Evolutionary conservation across 2,113 vertebrate genomes (phyloP).

Genomic region (Lepus europaeus): DNA sequence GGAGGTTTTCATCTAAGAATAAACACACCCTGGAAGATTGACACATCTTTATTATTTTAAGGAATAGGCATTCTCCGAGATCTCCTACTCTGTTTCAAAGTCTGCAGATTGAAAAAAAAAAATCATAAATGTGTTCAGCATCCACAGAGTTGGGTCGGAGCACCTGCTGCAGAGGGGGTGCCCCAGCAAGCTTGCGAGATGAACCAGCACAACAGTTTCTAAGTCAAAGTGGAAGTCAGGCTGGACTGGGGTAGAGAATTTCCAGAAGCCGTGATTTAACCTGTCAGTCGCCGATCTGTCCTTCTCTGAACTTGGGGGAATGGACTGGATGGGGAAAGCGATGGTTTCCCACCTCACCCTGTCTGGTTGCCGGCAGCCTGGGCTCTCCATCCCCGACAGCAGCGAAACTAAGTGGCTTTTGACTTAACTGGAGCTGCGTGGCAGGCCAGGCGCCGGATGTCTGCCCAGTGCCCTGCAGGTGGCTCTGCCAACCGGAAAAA

Average conservation of each 20-base stretch:
- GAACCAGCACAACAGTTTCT: background rate
- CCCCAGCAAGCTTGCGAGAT: background rate
- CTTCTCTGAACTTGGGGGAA: background rate
- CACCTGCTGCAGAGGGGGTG: background rate
- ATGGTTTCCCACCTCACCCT: accelerated
- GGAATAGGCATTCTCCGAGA: background rate
- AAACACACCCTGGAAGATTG: background rate
- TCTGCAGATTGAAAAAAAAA: background rate
- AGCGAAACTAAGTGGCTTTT: accelerated
- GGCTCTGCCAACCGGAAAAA: background rate
- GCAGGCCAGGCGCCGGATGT: background rate
- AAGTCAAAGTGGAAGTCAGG: background rate
- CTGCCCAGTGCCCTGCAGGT: background rate
- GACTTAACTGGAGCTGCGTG: background rate
- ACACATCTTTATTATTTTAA: constrained; percentile 18
- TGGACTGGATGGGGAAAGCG: background rate
- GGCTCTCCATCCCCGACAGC: background rate
- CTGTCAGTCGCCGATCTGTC: background rate
- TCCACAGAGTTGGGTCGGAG: background rate
- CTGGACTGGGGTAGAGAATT: background rate
- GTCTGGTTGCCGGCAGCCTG: accelerated
- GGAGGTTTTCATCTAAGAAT: background rate
- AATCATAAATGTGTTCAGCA: background rate
- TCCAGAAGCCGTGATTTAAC: background rate
- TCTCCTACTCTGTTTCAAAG: background rate